Evolutionary conservation across 1,140 invertebrate genomes (phyloP).

Genomic region (Wiebesia pumilae): DNA sequence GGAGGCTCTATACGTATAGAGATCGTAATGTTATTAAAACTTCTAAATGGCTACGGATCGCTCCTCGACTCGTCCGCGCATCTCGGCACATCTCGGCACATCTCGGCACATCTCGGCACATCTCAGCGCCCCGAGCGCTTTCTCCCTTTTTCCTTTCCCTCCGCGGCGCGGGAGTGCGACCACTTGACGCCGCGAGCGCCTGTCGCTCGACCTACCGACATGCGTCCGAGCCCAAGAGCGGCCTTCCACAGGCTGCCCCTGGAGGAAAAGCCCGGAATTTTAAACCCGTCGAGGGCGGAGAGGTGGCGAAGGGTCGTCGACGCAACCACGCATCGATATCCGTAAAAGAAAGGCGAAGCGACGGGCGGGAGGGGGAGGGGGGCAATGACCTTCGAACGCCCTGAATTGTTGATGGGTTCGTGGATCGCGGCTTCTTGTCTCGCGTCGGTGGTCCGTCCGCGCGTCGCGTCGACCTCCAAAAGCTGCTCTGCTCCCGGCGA

Average conservation of each 20-base stretch:
- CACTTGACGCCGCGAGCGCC: constrained; percentile 50
- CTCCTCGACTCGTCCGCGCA: constrained; percentile 58
- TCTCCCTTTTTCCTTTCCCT: constrained; percentile 56
- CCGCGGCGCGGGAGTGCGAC: not conserved
- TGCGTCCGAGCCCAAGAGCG: constrained; percentile 53
- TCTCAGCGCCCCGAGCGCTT: constrained; percentile 65
- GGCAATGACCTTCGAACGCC: constrained; percentile 25
- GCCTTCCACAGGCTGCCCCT: too few species aligned
- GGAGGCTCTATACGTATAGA: constrained; percentile 64
- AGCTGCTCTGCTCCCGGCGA: not conserved
- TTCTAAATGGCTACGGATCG: constrained; percentile 72
- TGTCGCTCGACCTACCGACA: constrained; percentile 61
- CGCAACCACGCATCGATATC: constrained; percentile 49
- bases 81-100: constrained; percentile 62
- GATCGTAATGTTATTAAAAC: constrained; percentile 74
- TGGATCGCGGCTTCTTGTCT: not conserved
- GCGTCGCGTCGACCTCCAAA: not conserved
- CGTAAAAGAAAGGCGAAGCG: constrained; percentile 51
- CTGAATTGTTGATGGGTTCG: constrained; percentile 69
- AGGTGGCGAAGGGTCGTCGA: not conserved
- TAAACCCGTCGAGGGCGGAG: not conserved
- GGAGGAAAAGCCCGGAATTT: too few species aligned
- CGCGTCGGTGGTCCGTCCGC: not conserved
- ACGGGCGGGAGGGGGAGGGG: not conserved
- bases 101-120: constrained; percentile 53